Evolutionary conservation across 1,140 invertebrate genomes (phyloP).

Genomic region (Ephestia elutella): DNA sequence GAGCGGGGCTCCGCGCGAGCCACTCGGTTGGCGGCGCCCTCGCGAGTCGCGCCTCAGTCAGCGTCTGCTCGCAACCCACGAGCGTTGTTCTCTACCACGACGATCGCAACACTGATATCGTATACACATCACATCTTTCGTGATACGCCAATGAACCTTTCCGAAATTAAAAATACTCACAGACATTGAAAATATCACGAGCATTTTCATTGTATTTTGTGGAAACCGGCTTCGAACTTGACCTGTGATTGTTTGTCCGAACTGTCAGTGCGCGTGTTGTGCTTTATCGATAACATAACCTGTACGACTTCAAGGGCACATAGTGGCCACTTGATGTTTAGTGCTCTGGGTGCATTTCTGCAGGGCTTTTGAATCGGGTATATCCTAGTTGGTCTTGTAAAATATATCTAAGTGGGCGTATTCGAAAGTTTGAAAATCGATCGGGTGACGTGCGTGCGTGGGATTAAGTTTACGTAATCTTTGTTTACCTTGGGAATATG

Average conservation of each 20-base stretch:
- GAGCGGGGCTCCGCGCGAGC: slow-evolving; percentile 39
- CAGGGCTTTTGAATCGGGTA: slow-evolving; percentile 40
- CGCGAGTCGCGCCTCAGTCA: slow-evolving; percentile 40
- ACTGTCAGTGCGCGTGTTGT: slow-evolving; percentile 70
- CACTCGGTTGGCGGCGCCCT: slow-evolving; percentile 58
- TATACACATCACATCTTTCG: slow-evolving; percentile 36
- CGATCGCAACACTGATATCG: slow-evolving; percentile 36
- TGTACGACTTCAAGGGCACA: slow-evolving; percentile 70
- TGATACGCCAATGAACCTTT: slow-evolving; percentile 27
- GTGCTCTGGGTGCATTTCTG: slow-evolving; percentile 59
- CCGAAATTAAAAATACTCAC: slow-evolving; percentile 23
- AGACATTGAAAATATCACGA: slow-evolving; percentile 33
- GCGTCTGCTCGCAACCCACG: slow-evolving; percentile 34
- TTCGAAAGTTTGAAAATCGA: slow-evolving; percentile 73
- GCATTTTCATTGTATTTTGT: slow-evolving; percentile 29
- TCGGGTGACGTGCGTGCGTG: slow-evolving; percentile 69
- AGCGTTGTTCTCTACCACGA: slow-evolving; percentile 37
- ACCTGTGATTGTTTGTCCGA: slow-evolving; percentile 65
- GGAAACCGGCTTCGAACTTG: slow-evolving; percentile 51
- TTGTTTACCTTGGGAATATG: slow-evolving; percentile 73
- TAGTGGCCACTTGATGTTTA: slow-evolving; percentile 33
- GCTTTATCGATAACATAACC: slow-evolving; percentile 72
- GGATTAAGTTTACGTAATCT: slow-evolving; percentile 73
- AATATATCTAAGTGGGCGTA: slow-evolving; percentile 65
- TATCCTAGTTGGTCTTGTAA: slow-evolving; percentile 52